These are phyloP conservation scores for Anastrepha obliqua DNA, from an alignment of 1,140 invertebrate species.

Conservation along the genomic window DNA sequence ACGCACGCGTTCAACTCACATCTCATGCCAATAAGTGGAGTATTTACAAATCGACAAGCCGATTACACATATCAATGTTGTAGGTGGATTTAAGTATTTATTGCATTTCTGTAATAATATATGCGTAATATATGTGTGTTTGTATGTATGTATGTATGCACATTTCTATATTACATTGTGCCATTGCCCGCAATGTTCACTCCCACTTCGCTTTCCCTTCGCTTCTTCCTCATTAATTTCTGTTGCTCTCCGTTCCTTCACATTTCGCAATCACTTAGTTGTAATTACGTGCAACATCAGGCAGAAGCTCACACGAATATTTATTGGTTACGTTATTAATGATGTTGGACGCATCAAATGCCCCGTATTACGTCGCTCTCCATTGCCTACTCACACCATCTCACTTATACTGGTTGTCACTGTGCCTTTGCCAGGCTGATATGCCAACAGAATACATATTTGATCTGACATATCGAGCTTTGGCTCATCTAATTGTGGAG, in stretches of 20 bases:
- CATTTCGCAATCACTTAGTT: neutral
- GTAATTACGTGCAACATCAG: slow-evolving; percentile 51
- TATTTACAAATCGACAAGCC: neutral
- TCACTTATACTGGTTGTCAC: neutral
- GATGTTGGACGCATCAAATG: slow-evolving; percentile 34
- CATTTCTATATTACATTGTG: neutral
- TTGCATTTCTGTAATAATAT: too few relatives aligned
- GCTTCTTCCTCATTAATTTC: neutral
- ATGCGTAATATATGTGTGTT: too few relatives aligned
- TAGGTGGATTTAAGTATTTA: slow-evolving; percentile 32
- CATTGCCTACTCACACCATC: neutral
- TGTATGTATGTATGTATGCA: neutral
- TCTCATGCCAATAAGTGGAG: neutral
- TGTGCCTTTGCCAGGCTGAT: neutral
- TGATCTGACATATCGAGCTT: neutral
- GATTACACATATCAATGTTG: slow-evolving; percentile 20
- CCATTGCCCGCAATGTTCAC: neutral
- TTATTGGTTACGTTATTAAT: slow-evolving; percentile 52
- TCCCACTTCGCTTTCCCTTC: neutral
- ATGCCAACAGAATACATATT: slow-evolving; percentile 17
- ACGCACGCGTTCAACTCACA: neutral
- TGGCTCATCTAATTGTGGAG: too few relatives aligned
- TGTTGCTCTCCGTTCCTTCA: neutral
- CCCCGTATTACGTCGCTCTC: neutral
- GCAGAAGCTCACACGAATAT: slow-evolving; percentile 37